Percentiles rank a stretch among this genome's conserved stretches.
Conservation (phyloP, 2,888 invertebrate genomes). For the Phlogophora meticulosa region DNA sequence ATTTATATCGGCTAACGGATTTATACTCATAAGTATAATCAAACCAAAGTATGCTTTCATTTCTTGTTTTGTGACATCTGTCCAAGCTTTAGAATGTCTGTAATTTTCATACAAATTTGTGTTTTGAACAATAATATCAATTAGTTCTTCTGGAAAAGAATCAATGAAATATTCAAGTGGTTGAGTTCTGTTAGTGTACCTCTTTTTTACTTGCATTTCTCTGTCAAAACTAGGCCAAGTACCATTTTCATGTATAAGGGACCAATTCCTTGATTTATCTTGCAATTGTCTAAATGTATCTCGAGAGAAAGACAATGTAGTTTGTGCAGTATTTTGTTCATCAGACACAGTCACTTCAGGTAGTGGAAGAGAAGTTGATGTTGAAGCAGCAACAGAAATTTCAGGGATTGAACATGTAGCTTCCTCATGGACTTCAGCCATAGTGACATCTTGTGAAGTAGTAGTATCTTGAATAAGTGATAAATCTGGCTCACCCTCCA, state of each 20-base stretch:
- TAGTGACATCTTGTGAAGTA: constrained; percentile 42
- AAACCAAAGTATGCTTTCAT: constrained; percentile 46
- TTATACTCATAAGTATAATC: constrained; percentile 46
- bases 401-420: constrained; percentile 44
- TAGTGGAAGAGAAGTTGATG: constrained; percentile 32
- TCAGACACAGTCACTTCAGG: constrained; percentile 35
- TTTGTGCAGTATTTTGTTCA: constrained; percentile 36
- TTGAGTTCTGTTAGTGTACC: constrained; percentile 30
- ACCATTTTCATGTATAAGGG: too few relatives aligned
- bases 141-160: constrained; percentile 29
- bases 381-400: constrained; percentile 36
- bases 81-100: constrained; percentile 45
- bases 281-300: too few relatives aligned
- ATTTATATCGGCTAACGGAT: constrained; percentile 47
- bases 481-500: constrained; percentile 52
- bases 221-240: constrained; percentile 36
- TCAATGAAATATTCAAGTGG: constrained; percentile 48
- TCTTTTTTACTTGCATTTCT: constrained; percentile 39
- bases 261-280: too few relatives aligned
- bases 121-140: constrained; percentile 41
- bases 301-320: too few relatives aligned
- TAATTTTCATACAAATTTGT: constrained; percentile 35
- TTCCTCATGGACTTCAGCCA: constrained; percentile 34
- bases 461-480: constrained; percentile 46
- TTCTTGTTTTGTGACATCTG: constrained; percentile 45